These are phyloP conservation scores for Dysdera silvatica DNA, from an alignment of 1,140 invertebrate genomes.

Conservation along the genomic window DNA sequence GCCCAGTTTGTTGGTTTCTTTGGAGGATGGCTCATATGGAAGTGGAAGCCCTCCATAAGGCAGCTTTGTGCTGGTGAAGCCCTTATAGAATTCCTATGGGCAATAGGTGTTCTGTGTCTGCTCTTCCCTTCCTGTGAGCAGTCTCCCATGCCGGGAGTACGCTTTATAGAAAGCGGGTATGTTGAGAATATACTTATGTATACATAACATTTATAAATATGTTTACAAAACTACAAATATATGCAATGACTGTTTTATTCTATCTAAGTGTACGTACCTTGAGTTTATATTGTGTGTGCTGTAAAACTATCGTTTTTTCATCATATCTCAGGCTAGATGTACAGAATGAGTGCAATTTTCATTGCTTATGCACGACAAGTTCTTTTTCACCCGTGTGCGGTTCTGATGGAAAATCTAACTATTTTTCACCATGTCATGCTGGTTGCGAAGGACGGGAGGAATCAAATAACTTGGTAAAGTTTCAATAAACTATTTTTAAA, in stretches of 20 bases:
- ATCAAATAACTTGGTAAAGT: too few species aligned
- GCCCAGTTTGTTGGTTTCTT: constrained; percentile 59
- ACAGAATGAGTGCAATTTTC: constrained; percentile 48
- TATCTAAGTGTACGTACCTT: too few species aligned
- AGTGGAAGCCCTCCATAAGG: constrained; percentile 58
- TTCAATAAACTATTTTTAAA: too few species aligned
- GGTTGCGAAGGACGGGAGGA: constrained; percentile 48
- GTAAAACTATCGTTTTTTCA: background rate
- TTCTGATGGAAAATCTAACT: constrained; percentile 48
- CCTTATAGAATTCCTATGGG: constrained; percentile 55
- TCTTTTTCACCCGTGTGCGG: constrained; percentile 60
- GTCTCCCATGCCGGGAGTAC: constrained; percentile 10
- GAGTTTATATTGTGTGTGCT: too few species aligned
- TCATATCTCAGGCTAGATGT: constrained; percentile 6
- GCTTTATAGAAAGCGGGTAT: background rate
- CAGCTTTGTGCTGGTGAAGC: constrained; percentile 63
- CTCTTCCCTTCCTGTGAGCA: constrained; percentile 58
- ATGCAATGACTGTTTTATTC: too few species aligned
- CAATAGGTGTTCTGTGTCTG: constrained; percentile 57
- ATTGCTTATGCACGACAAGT: constrained; percentile 56
- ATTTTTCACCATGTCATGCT: constrained; percentile 61
- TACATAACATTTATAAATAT: background rate
- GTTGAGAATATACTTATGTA: background rate
- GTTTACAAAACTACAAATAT: background rate
- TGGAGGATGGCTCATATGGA: constrained; percentile 58